phyloP scores from a whole-genome alignment of 2,797 vertebrate species.

The Glossophaga mutica region DNA sequence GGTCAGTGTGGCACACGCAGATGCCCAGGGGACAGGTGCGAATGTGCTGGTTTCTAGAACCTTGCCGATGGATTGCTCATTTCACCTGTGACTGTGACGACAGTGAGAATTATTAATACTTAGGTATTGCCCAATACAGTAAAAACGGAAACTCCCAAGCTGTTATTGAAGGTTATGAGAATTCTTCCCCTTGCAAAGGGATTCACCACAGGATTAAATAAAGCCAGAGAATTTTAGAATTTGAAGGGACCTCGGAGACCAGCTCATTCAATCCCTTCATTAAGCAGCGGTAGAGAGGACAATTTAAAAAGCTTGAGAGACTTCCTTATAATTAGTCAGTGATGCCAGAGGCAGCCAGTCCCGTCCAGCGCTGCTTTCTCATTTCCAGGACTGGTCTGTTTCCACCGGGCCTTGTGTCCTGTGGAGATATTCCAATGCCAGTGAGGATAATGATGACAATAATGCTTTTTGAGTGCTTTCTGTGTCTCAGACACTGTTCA shows the following conservation, averaged over 20 bases:
- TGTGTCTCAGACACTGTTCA: not conserved
- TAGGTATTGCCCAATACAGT: accelerated
- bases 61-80: not conserved
- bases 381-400: not conserved
- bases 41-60: not conserved
- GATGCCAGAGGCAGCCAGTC: not conserved
- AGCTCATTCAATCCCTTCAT: not conserved
- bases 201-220: not conserved
- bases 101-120: accelerated
- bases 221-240: constrained; percentile 10
- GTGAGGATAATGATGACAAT: not conserved
- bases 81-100: accelerated
- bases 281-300: not conserved
- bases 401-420: not conserved
- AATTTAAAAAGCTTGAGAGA: not conserved
- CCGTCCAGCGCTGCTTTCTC: not conserved
- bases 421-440: not conserved
- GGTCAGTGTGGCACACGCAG: not conserved
- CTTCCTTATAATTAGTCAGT: not conserved
- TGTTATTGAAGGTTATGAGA: not conserved
- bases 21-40: not conserved
- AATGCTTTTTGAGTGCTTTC: not conserved
- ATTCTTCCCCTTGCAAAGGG: not conserved
- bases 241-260: not conserved
- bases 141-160: not conserved